phyloP scores from a whole-genome alignment of 2,797 vertebrate species.

The Coregonus suidteri region DNA sequence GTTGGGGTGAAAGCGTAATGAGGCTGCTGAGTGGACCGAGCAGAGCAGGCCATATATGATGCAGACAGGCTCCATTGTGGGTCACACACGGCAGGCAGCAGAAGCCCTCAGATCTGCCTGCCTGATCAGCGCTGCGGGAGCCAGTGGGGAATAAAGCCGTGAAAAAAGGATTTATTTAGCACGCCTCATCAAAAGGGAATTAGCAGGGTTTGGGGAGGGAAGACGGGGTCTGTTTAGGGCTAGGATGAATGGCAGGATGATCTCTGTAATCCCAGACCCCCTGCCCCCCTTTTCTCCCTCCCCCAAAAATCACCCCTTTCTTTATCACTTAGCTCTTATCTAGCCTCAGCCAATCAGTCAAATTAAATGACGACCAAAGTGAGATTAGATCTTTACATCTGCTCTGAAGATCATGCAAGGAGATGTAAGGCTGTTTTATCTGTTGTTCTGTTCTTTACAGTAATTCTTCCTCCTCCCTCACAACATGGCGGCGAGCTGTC shows the following conservation, averaged over 20 bases:
- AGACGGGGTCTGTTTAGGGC: constrained; percentile 70
- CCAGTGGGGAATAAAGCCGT: constrained; percentile 83
- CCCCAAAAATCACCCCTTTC: constrained; percentile 57
- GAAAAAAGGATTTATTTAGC: constrained; percentile 91
- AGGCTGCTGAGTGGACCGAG: constrained; percentile 65
- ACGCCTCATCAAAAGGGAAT: constrained; percentile 87
- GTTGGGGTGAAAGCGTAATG: constrained; percentile 69
- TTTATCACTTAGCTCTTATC: constrained; percentile 46
- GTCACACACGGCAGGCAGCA: constrained; percentile 67
- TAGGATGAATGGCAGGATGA: constrained; percentile 77
- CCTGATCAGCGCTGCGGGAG: constrained; percentile 88
- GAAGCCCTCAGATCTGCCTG: constrained; percentile 83
- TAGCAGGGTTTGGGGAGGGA: constrained; percentile 78
- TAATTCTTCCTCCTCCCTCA: constrained; percentile 60
- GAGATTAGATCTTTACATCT: not conserved
- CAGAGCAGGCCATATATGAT: constrained; percentile 62
- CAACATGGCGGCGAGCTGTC: constrained; percentile 75
- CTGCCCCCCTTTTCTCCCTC: constrained; percentile 25
- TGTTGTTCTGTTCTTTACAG: constrained; percentile 45
- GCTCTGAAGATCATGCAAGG: constrained; percentile 49
- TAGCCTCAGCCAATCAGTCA: not conserved
- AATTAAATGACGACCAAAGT: constrained; percentile 32
- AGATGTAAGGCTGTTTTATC: constrained; percentile 51
- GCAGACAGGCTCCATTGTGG: constrained; percentile 77
- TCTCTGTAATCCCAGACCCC: constrained; percentile 71